A percentile compares a stretch with the other conserved stretches of the same genome.
Conservation (phyloP, 2,888 invertebrate species). For the Spilosoma lubricipeda region DNA sequence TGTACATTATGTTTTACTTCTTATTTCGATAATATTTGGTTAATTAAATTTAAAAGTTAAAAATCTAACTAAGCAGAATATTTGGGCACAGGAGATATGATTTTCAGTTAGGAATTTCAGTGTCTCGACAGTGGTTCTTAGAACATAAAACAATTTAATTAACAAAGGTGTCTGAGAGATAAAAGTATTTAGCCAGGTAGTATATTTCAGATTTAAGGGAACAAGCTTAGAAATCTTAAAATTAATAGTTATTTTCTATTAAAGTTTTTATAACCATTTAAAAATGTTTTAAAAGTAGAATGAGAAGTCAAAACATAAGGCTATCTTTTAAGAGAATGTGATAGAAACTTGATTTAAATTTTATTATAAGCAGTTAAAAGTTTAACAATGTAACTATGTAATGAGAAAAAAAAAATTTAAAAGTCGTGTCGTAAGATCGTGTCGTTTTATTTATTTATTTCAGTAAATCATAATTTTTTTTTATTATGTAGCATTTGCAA, state of each 20-base stretch:
- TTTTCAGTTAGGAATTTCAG: background rate
- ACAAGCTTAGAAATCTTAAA: background rate
- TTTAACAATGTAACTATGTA: too few relatives aligned
- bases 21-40: too few relatives aligned
- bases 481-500: too few relatives aligned
- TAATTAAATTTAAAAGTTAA: too few relatives aligned
- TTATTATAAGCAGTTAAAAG: background rate
- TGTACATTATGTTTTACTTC: too few relatives aligned
- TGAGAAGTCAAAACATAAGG: background rate
- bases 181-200: background rate
- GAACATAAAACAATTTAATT: slow-evolving; percentile 5
- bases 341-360: background rate
- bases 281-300: background rate
- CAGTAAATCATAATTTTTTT: too few relatives aligned
- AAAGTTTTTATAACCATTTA: background rate
- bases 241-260: background rate
- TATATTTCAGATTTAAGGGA: background rate
- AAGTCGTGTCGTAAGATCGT: too few relatives aligned
- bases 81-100: background rate
- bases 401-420: too few relatives aligned
- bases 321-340: background rate
- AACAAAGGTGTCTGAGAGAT: background rate
- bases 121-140: background rate
- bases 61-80: background rate
- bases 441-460: too few relatives aligned